Conservation (phyloP, 2,113 vertebrate species). For the Elachura formosa region DNA sequence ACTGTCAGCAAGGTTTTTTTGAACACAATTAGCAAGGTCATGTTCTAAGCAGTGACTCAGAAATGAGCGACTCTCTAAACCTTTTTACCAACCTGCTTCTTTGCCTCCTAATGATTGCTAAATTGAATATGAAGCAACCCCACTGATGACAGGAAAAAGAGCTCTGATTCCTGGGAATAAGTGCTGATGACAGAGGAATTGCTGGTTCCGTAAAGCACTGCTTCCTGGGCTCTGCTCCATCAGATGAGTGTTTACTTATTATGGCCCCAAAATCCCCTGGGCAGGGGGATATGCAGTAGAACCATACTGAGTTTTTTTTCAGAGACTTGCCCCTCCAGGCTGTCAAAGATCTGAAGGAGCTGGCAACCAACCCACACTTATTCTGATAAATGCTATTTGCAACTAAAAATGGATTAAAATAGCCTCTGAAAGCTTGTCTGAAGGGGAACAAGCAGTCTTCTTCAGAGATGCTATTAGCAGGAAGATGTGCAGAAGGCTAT, state of each 20-base stretch:
- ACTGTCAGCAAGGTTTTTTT: neutral
- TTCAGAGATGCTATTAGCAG: conserved; percentile 6
- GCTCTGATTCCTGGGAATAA: neutral
- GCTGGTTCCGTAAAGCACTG: neutral
- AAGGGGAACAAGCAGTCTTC: conserved; percentile 25
- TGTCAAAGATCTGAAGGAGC: conserved; percentile 25
- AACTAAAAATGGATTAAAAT: conserved; percentile 49
- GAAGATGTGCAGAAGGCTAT: neutral
- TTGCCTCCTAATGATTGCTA: neutral
- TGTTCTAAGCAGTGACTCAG: neutral
- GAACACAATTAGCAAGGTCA: neutral
- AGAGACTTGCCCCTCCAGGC: neutral
- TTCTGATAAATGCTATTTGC: conserved; percentile 45
- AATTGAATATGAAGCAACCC: neutral
- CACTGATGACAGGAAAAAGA: neutral
- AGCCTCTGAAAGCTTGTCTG: conserved; percentile 26
- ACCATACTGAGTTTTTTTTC: neutral
- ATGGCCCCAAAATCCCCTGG: neutral
- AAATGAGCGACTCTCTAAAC: neutral
- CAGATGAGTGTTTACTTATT: neutral
- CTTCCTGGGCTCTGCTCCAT: neutral
- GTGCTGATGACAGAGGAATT: neutral
- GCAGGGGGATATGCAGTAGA: neutral
- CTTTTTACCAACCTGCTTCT: neutral
- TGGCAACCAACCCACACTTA: conserved; percentile 5